Evolutionary conservation across 1,140 invertebrate genomes (phyloP), one percentile per base, ranked within the genome.

Genomic region (Drosophila subobscura): DNA sequence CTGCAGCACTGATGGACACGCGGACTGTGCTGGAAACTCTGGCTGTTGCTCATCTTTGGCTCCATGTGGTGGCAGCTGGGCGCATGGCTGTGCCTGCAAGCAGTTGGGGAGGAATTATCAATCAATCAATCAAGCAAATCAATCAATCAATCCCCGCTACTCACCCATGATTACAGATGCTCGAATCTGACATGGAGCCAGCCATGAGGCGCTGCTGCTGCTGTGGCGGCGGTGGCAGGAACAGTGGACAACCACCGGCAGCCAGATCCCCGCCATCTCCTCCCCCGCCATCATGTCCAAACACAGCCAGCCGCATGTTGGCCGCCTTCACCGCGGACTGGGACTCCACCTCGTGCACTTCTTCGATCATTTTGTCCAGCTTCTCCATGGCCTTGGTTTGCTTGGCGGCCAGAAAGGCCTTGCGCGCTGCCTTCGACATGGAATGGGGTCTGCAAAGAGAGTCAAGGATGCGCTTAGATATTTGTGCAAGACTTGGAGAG

Each of bases 281-380:
- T 16, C 64, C 85, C 25, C 74, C 74, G 4, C 71, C 65, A 50
- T 71, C 79, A 37, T 80, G 77, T 1, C 78, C 84, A 0, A 79
- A 77, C 12, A 83, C 51, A 12, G 79, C 71, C 8, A 89, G 29
- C 14, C 83, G 67, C 60, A 84, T 67, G 12, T 53, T 74, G 14
- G 88, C 70, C 2, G 79, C 66, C 40, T 89, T 90, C 0, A 54
- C 57, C 2, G 68, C 64, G 1, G 75, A 76, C 25, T 88, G 84
- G 1, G 86, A 83, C 46, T 92, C 91, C 27, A 79, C 74, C 60
- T 91, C 91, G n/a, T 83, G 80, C 0, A 76, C 91, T 51, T 91
- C 91, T 46, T 92, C 91, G 55, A 92, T 91, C 91, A 92, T 92
- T 68, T 91, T 88, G 45, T 92, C 91, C 50, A 92, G 49, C 63